A percentile compares a stretch with the other conserved stretches of the same genome.
Evolutionary conservation across 2,888 invertebrate species (phyloP).

Genomic region (Eristalinus sepulchralis): DNA sequence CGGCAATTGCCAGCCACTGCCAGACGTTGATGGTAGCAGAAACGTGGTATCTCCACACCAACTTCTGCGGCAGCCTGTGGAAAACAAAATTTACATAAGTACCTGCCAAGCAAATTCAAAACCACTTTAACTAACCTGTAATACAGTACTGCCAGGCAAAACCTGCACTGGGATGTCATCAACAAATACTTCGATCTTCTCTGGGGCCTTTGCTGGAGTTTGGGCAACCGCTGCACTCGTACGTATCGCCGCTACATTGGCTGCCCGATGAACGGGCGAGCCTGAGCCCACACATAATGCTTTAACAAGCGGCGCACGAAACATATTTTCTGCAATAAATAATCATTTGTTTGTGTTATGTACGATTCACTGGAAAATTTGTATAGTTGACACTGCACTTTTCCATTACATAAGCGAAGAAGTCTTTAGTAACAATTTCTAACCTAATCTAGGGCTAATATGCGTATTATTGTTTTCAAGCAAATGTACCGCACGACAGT

Average conservation of each 20-base stretch:
- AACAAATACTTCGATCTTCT: slow-evolving; percentile 96
- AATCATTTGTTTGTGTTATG: slow-evolving; percentile 1
- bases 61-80: slow-evolving; percentile 94
- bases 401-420: slow-evolving; percentile 72
- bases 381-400: slow-evolving; percentile 38
- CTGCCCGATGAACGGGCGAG: slow-evolving; percentile 78
- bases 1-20: slow-evolving; percentile 99
- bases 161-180: slow-evolving; percentile 97
- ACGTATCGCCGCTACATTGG: slow-evolving; percentile 81
- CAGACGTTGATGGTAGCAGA: slow-evolving; percentile 99
- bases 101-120: neutral
- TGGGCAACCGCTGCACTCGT: slow-evolving; percentile 81
- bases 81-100: slow-evolving; percentile 9
- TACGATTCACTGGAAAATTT: slow-evolving; percentile 13
- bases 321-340: slow-evolving; percentile 82
- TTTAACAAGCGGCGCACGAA: slow-evolving; percentile 88
- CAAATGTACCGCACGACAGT: neutral
- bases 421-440: slow-evolving; percentile 51
- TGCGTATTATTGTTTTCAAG: neutral
- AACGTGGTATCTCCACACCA: slow-evolving; percentile 98
- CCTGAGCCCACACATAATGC: slow-evolving; percentile 82
- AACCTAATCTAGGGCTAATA: slow-evolving; percentile 49
- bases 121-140: slow-evolving; percentile 86
- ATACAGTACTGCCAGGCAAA: slow-evolving; percentile 96
- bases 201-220: slow-evolving; percentile 83